Evolutionary conservation across 2,113 vertebrate species (phyloP).

Genomic region (Puma concolor): DNA sequence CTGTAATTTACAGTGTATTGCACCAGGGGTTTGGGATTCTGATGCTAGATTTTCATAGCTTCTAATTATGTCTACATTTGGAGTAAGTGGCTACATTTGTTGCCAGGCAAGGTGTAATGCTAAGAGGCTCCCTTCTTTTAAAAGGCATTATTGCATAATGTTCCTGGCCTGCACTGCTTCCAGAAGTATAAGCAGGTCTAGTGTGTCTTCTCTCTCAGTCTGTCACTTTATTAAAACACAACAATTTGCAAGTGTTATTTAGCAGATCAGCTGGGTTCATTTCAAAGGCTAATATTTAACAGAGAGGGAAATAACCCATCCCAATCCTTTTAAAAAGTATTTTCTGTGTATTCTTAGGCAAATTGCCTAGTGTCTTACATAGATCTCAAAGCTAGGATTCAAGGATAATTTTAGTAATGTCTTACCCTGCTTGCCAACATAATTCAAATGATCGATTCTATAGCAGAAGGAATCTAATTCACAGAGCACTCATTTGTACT

Average conservation of each 20-base stretch:
- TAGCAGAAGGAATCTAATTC: slow-evolving; percentile 35
- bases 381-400: neutral
- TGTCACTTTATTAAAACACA: slow-evolving; percentile 68
- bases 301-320: slow-evolving; percentile 50
- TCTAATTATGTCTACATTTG: slow-evolving; percentile 59
- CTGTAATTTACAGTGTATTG: slow-evolving; percentile 18
- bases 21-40: slow-evolving; percentile 10
- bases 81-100: slow-evolving; percentile 68
- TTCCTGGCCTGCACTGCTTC: neutral
- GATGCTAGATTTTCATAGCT: slow-evolving; percentile 57
- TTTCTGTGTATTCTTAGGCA: slow-evolving; percentile 32
- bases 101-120: slow-evolving; percentile 60
- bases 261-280: slow-evolving; percentile 61
- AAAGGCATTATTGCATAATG: slow-evolving; percentile 47
- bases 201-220: slow-evolving; percentile 46
- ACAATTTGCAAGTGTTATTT: slow-evolving; percentile 67
- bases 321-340: slow-evolving; percentile 36
- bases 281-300: slow-evolving; percentile 73
- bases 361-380: slow-evolving; percentile 44
- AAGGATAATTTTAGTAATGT: slow-evolving; percentile 64
- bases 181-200: neutral
- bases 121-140: slow-evolving; percentile 46
- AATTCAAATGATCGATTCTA: slow-evolving; percentile 39
- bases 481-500: neutral
- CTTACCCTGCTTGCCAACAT: neutral